Evolutionary conservation across 2,888 invertebrate genomes (phyloP), one percentile per base, ranked within the genome.

Genomic region (Caradrina kadenii): DNA sequence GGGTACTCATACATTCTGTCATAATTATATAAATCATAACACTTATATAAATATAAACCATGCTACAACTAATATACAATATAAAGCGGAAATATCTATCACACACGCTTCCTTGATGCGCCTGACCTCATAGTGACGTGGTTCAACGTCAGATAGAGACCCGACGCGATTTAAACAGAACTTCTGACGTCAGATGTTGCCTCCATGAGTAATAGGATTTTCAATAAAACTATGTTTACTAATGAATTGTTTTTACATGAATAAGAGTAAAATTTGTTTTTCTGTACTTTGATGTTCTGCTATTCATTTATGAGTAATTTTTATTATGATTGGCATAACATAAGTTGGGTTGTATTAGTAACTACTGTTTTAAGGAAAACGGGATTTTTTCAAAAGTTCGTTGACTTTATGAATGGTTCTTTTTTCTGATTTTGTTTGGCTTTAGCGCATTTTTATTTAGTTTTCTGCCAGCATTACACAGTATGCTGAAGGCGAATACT

Each of bases 81-180:
- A 45, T 21, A 22, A 11, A n/a, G 55, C 49, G 21, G 19, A 62
- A 31, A 22, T 22, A 53, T 68, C 4, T 21, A 26, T 31, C 45
- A 31, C 7, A 26, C 19, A 73, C 82, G 80, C 79, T 82, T 80
- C 77, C 56, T 73, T 54, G 54, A 69, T 75, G 68, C 55, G 63
- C 50, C 39, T 85, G 84, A 87, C 85, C 76, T 86, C 87, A 88
- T 55, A 42, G 62, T 84, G 85, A 88, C 86, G 80, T 71, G 19
- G 6, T 17, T 7, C 31, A 50, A 73, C 68, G 65, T 76, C 83
- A 70, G 58, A 63, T 69, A 39, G 60, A 56, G 55, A 22, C 45
- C 50, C 45, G 6, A 26, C 10, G 50, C 10, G 62, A 61, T 69
- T 70, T 62, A 69, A 54, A 65, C 58, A 52, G 63, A 52, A 72